phyloP scores from a whole-genome alignment of 2,113 vertebrate genomes.

The Alligator mississippiensis region DNA sequence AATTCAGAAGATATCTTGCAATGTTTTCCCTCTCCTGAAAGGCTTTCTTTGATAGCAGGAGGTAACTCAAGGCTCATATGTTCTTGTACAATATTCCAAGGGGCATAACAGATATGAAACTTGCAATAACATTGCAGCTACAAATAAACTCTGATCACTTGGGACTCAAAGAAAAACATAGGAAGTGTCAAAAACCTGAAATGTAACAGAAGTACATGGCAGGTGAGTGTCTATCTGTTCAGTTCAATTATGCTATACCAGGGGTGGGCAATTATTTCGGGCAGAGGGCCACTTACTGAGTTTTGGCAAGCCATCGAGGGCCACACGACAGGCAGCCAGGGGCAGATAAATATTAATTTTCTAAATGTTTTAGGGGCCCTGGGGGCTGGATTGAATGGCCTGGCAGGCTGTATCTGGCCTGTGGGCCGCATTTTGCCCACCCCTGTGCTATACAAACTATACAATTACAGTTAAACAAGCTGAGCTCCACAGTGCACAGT shows the following conservation, averaged over 20 bases:
- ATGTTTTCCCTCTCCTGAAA: neutral
- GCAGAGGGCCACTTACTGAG: too few relatives aligned
- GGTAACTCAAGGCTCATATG: accelerated
- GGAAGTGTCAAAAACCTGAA: neutral
- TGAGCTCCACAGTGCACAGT: neutral
- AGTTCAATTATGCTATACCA: neutral
- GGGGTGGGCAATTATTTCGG: neutral
- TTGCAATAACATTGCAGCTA: neutral
- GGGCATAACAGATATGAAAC: neutral
- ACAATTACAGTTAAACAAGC: neutral
- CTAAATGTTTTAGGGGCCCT: too few relatives aligned
- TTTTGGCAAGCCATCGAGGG: too few relatives aligned
- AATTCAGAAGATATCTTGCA: neutral
- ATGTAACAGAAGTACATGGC: neutral
- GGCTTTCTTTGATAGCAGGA: neutral
- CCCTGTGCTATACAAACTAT: neutral
- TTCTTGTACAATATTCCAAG: accelerated
- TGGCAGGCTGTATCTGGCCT: too few relatives aligned
- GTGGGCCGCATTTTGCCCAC: too few relatives aligned
- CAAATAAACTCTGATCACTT: neutral
- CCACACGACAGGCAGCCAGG: too few relatives aligned
- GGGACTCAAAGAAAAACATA: neutral
- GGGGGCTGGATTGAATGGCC: too few relatives aligned
- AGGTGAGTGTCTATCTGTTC: accelerated
- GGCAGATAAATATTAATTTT: too few relatives aligned